phyloP scores from a whole-genome alignment of 2,797 vertebrate genomes.

The Pangasius sanitwongsei region DNA sequence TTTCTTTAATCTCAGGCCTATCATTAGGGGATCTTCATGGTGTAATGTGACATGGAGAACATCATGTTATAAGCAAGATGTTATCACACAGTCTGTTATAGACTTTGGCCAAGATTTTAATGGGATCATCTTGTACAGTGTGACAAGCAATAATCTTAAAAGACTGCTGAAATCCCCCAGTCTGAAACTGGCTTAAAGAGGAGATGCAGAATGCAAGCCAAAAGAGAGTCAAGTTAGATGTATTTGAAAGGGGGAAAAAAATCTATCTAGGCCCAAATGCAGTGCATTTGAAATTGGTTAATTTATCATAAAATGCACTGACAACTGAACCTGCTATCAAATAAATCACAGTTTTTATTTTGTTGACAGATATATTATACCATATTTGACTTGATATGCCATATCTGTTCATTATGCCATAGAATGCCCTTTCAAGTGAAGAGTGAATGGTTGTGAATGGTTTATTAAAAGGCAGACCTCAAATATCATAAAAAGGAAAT shows the following conservation, averaged over 20 bases:
- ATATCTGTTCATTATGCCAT: not conserved
- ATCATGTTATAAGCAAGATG: not conserved
- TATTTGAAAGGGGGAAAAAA: not conserved
- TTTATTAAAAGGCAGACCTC: constrained; percentile 2
- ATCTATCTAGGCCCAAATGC: not conserved
- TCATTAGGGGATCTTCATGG: not conserved
- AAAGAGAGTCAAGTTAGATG: not conserved
- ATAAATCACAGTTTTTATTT: not conserved
- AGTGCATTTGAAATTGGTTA: not conserved
- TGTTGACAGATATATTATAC: constrained; percentile 1
- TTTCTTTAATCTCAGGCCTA: not conserved
- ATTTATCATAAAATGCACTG: not conserved
- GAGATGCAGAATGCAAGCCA: not conserved
- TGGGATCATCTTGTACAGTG: not conserved
- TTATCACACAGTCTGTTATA: not conserved
- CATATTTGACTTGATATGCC: not conserved
- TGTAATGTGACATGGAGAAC: not conserved
- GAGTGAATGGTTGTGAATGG: not conserved
- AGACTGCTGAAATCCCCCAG: not conserved
- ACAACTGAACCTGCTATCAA: not conserved
- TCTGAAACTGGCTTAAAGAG: not conserved
- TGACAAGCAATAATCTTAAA: not conserved
- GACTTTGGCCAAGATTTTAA: not conserved
- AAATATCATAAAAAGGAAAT: constrained; percentile 1
- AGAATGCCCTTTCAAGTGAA: not conserved